Percentiles rank a stretch among this genome's conserved stretches.
These are phyloP conservation scores for Phaetusa simplex DNA, from an alignment of 2,113 vertebrate genomes.

Conservation along the genomic window DNA sequence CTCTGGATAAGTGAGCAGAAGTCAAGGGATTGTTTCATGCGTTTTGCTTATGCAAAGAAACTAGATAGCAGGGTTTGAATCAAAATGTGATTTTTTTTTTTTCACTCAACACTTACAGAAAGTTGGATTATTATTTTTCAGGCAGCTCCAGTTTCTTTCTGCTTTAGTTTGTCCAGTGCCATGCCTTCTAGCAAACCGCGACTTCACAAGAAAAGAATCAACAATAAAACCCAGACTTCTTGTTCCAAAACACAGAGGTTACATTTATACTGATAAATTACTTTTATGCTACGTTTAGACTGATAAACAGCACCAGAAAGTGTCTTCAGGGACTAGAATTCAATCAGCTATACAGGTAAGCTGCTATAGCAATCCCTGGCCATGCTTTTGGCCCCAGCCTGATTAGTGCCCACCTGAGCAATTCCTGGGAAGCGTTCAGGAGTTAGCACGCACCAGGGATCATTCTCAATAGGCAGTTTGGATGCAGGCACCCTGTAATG, in stretches of 20 bases:
- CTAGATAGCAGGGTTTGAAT: background rate
- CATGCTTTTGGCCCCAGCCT: background rate
- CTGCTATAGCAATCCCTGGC: background rate
- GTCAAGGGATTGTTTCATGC: background rate
- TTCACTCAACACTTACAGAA: background rate
- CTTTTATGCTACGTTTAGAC: background rate
- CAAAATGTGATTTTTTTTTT: background rate
- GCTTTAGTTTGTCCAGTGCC: background rate
- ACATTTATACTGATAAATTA: background rate
- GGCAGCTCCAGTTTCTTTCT: background rate
- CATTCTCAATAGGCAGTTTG: background rate
- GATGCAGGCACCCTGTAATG: background rate
- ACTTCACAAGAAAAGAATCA: background rate
- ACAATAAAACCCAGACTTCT: background rate
- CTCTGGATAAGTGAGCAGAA: background rate
- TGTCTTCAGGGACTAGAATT: background rate
- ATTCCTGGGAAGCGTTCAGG: background rate
- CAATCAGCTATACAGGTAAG: background rate
- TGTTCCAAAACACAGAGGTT: background rate
- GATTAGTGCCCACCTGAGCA: background rate
- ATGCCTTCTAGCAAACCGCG: background rate
- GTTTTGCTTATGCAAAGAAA: background rate
- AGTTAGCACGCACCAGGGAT: background rate
- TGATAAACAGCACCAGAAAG: background rate
- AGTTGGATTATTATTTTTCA: background rate